Conservation (phyloP, 2,888 invertebrate genomes). For the Hipparchia semele region DNA sequence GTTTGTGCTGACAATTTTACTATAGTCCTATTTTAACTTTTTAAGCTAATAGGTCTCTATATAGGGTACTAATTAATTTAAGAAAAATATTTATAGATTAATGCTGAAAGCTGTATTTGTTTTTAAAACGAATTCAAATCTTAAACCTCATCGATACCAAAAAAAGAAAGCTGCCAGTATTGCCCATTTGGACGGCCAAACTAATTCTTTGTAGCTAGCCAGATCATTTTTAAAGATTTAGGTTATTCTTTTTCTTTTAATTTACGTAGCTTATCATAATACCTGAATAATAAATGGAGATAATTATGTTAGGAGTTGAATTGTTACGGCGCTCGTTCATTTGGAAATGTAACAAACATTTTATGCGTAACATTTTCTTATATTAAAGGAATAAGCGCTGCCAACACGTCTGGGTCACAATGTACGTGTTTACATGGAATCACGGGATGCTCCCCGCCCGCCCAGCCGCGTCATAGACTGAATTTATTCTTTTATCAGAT, state of each 20-base stretch:
- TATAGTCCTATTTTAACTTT: background rate
- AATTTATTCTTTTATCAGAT: conserved; percentile 34
- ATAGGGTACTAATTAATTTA: background rate
- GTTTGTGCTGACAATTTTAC: background rate
- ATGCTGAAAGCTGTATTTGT: too few species aligned
- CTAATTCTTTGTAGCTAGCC: too few species aligned
- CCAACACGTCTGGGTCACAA: conserved; percentile 62
- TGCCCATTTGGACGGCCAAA: too few species aligned
- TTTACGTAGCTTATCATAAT: background rate
- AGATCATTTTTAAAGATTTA: too few species aligned
- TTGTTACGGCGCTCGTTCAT: conserved; percentile 38
- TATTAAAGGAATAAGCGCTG: conserved; percentile 54
- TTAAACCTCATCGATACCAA: too few species aligned
- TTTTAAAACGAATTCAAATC: too few species aligned
- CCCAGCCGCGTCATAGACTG: conserved; percentile 36
- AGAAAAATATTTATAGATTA: too few species aligned
- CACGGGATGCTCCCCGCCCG: conserved; percentile 52
- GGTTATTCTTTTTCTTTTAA: too few species aligned
- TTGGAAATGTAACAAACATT: conserved; percentile 56
- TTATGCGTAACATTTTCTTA: conserved; percentile 53
- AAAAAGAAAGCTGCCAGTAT: too few species aligned
- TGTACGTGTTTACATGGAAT: conserved; percentile 73
- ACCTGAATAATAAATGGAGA: background rate
- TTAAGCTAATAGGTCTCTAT: too few species aligned
- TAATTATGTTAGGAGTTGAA: background rate